Evolutionary conservation across 2,888 invertebrate genomes (phyloP), one percentile per base, ranked within the genome.

Genomic region (Parnassius smintheus): DNA sequence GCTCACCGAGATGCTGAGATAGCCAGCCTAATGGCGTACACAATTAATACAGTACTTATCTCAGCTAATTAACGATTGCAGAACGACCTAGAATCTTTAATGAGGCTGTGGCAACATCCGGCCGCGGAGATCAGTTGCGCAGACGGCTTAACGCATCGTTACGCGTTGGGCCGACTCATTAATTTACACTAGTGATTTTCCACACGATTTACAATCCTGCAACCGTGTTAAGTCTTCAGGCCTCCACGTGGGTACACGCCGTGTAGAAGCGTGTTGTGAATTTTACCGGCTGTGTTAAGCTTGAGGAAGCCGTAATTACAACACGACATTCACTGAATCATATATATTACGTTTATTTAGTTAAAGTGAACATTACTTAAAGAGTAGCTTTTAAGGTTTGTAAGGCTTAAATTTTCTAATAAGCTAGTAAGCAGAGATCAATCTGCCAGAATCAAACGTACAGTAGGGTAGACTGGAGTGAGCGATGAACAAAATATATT

Each of bases 11-110:
- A 88, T 87, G 80, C 75, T 74, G 77, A 81, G 90, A 89, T 88
- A 87, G 75, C 67, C 57, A 74, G 75, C 78, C 86, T 84, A 87
- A 86, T 87, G 87, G 86, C 85, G 82, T 83, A 86, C 83, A 85
- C 89, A 90, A 91, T 91, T 90, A 91, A 91, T 91, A 86, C 87
- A 75, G 79, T 76, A 87, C 83, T 88, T 90, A 91, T 88, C 90
- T 89, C 77, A 66, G 70, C 85, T 91, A 91, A 91, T 91, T 91
- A 91, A 86, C 82, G 82, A 89, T 90, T 89, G 89, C 88, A 84
- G 77, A 76, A 75, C 84, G 89, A 87, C 90, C 91, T 91, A 91
- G 91, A 90, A 91, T 90, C 85, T 84, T 80, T 88, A 91, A 90
- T 89, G 89, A 90, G 91, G 70, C 83, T 88, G 86, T 69, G 77